phyloP scores from a whole-genome alignment of 2,888 invertebrate species.

The Mythimna pallens region DNA sequence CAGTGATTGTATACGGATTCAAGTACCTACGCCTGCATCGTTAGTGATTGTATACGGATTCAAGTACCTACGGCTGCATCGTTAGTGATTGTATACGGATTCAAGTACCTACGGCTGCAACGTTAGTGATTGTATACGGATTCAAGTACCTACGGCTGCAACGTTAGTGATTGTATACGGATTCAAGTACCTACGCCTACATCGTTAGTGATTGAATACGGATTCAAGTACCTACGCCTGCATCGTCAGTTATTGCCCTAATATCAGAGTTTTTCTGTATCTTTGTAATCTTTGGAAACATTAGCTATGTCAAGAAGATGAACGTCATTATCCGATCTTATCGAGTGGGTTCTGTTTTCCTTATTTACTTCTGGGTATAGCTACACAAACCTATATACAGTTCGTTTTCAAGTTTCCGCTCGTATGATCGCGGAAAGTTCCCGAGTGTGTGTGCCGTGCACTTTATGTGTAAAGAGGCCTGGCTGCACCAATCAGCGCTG shows the following conservation, averaged over 20 bases:
- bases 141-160: background rate
- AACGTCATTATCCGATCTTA: background rate
- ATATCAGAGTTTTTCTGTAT: background rate
- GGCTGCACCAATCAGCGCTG: background rate
- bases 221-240: background rate
- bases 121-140: background rate
- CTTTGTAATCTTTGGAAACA: background rate
- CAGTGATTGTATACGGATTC: background rate
- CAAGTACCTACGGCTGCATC: too few species aligned
- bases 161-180: background rate
- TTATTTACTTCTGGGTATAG: background rate
- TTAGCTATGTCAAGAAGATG: background rate
- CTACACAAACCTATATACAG: too few species aligned
- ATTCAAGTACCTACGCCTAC: too few species aligned
- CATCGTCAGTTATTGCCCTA: background rate
- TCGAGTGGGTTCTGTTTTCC: background rate
- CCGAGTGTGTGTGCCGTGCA: too few species aligned
- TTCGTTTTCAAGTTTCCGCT: background rate
- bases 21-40: background rate
- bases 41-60: background rate
- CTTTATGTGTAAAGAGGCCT: background rate
- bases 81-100: background rate
- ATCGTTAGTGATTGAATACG: too few species aligned
- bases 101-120: background rate
- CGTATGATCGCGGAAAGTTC: background rate